A percentile compares a stretch with the other conserved stretches of the same genome.
Conservation (phyloP, 2,888 invertebrate species). For the Pegoplata infirma region DNA sequence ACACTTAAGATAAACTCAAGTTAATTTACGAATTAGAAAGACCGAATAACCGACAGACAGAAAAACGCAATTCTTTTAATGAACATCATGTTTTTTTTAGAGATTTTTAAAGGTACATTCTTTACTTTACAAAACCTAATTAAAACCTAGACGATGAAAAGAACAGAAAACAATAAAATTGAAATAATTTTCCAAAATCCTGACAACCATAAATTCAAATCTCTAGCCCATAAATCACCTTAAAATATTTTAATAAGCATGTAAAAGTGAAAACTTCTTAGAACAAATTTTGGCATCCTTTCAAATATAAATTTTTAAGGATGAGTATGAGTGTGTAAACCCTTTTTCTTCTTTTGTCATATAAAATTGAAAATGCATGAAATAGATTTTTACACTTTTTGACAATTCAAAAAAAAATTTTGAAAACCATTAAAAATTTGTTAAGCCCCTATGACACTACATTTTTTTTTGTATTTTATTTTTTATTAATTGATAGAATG, state of each 20-base stretch:
- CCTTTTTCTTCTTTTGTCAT: not conserved
- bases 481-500: too few relatives aligned
- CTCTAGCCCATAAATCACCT: conserved; percentile 42
- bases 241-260: conserved; percentile 36
- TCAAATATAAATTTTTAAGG: not conserved
- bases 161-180: conserved; percentile 32
- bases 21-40: conserved; percentile 34
- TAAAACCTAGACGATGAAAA: conserved; percentile 10
- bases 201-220: conserved; percentile 53
- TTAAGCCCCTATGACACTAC: too few relatives aligned
- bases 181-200: conserved; percentile 27
- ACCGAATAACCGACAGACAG: conserved; percentile 4
- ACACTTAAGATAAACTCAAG: conserved; percentile 51
- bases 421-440: conserved; percentile 59
- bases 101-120: conserved; percentile 10
- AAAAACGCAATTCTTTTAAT: conserved; percentile 9
- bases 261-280: conserved; percentile 11
- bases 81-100: conserved; percentile 10
- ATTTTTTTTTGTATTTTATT: too few relatives aligned
- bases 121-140: conserved; percentile 44
- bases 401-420: conserved; percentile 44
- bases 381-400: conserved; percentile 36
- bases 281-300: conserved; percentile 5
- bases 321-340: not conserved
- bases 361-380: conserved; percentile 35